phyloP scores from a whole-genome alignment of 2,113 vertebrate species.

The Cynocephalus volans region DNA sequence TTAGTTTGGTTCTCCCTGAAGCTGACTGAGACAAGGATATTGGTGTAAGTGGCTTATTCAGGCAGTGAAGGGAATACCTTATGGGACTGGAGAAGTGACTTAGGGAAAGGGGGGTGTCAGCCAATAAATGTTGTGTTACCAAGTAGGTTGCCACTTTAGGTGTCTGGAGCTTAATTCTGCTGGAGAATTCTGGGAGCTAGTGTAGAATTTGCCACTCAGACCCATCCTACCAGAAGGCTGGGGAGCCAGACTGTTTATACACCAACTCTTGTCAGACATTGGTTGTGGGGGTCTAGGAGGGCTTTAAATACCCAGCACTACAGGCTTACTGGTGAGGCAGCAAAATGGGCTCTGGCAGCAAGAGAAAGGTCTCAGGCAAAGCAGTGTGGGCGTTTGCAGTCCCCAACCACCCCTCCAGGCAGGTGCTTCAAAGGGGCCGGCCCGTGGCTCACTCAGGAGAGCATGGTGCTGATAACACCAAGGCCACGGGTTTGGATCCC shows the following conservation, averaged over 20 bases:
- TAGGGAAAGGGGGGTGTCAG: fast-evolving
- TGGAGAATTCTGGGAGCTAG: background rate
- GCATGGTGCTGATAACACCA: too few species aligned
- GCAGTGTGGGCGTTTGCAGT: background rate
- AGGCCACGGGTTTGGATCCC: too few species aligned
- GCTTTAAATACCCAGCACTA: background rate
- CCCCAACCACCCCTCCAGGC: fast-evolving
- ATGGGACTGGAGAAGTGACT: background rate
- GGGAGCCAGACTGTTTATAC: background rate
- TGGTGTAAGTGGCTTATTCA: background rate
- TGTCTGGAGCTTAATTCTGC: background rate
- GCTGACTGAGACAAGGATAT: background rate
- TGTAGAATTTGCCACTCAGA: background rate
- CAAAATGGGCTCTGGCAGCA: background rate
- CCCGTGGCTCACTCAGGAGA: too few species aligned
- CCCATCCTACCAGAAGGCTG: background rate
- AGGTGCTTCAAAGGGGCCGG: too few species aligned
- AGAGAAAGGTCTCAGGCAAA: background rate
- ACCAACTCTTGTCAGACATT: too few species aligned
- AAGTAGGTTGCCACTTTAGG: background rate
- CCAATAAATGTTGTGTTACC: background rate
- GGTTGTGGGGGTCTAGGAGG: background rate
- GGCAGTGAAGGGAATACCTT: background rate
- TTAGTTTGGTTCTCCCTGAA: background rate
- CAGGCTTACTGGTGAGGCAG: background rate